A percentile compares a stretch with the other conserved stretches of the same genome.
Evolutionary conservation across 1,140 invertebrate species (phyloP).

Genomic region (Thrips palmi): DNA sequence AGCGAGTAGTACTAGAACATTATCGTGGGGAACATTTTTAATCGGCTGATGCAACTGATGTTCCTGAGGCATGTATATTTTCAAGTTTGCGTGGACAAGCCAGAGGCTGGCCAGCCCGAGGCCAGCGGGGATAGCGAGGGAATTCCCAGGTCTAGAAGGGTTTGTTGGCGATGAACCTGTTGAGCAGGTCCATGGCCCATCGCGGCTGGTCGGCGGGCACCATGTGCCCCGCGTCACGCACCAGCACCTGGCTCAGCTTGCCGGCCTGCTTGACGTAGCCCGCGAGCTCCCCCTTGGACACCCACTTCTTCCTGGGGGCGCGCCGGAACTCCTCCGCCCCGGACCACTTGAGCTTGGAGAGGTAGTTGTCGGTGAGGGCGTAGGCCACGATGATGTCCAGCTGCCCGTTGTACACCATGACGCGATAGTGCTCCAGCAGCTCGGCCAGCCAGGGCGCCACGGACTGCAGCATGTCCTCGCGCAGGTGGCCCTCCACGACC

Average conservation of each 20-base stretch:
- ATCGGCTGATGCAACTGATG: too few species aligned
- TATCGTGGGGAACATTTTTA: too few species aligned
- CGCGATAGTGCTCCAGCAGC: slow-evolving; percentile 43
- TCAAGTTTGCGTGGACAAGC: too few species aligned
- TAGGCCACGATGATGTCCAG: slow-evolving; percentile 72
- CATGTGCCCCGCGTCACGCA: slow-evolving; percentile 47
- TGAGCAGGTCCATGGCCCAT: slow-evolving; percentile 54
- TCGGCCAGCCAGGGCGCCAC: slow-evolving; percentile 54
- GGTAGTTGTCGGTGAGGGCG: slow-evolving; percentile 51
- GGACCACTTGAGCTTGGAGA: slow-evolving; percentile 30
- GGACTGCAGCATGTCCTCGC: slow-evolving; percentile 65
- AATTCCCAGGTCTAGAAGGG: slow-evolving; percentile 7
- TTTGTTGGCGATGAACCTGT: slow-evolving; percentile 50
- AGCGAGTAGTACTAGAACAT: too few species aligned
- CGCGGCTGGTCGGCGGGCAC: slow-evolving; percentile 41
- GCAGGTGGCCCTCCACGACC: slow-evolving; percentile 45
- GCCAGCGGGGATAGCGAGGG: too few species aligned
- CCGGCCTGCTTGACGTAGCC: slow-evolving; percentile 37
- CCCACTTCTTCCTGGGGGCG: slow-evolving; percentile 26
- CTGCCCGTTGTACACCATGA: slow-evolving; percentile 65
- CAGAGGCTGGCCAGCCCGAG: too few species aligned
- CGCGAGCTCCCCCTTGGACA: slow-evolving; percentile 27
- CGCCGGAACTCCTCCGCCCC: slow-evolving; percentile 21
- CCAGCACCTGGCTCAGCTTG: slow-evolving; percentile 39
- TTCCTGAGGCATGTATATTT: too few species aligned